Base-by-base conservation (phyloP, 2,888 invertebrate species). In the Agrochola macilenta region DNA sequence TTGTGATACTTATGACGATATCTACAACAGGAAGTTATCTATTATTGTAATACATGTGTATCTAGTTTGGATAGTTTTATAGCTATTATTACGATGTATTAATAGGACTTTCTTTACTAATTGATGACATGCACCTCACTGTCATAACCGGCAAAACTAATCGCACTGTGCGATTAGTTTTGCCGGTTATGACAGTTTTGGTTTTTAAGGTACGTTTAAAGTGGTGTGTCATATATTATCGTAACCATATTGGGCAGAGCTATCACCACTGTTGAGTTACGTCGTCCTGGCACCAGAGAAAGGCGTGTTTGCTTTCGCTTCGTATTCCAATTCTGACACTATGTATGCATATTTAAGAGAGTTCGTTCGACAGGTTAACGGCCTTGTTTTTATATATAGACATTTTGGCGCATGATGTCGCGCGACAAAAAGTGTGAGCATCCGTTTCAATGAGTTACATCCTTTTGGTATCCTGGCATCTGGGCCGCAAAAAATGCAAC, bases 241-340 rank as follows among this genome's bases (percentile, higher is more conserved):
- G 68, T 73, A 46, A 20, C 79, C 79, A 69, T 82, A 82, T 69
- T 58, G 35, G 76, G 66, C 46, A 69, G 73, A 76, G 52, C 60
- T 76, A 85, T 80, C 70, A 79, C 52, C 30, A 73, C 69, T 63
- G 54, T 75, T 76, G 68, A 72, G 58, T 85, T 82, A 71, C 79
- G 77, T 81, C 78, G 76, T 86, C 84, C 82, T 84, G 74, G 74
- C 61, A 85, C 65, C 81, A 79, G 84, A 84, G 87, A 88, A 85
- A 88, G 83, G 81, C 72, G 68, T 80, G 80, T 79, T 80, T 66
- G 78, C 89, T 88, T 89, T 88, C 89, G 82, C 87, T 86, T 85
- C 77, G 66, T 83, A 83, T 83, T 81, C 77, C 80, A 81, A 84
- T 81, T 86, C 49, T 79, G 82, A 74, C 76, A 80, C 82, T 63